Percentiles rank a stretch among this genome's conserved stretches.
Conservation (phyloP, 2,888 invertebrate genomes). For the Cremastinae sp. region DNA sequence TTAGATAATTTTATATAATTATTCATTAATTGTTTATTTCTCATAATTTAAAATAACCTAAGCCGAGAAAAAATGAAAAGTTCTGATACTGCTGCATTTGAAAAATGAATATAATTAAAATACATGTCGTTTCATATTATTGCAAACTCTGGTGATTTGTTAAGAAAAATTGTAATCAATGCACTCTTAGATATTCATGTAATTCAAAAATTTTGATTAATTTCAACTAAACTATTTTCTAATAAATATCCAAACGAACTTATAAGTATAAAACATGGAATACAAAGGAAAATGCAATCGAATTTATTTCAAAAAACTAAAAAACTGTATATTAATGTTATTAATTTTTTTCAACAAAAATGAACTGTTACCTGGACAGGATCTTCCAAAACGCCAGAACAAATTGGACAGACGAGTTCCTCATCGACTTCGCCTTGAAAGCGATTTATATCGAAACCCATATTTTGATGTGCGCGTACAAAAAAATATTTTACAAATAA, state of each 20-base stretch:
- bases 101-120: too few species aligned
- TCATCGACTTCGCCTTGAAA: slow-evolving; percentile 98
- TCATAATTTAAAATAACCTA: too few species aligned
- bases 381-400: slow-evolving; percentile 96
- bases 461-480: slow-evolving; percentile 75
- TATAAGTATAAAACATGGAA: too few species aligned
- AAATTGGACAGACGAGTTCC: slow-evolving; percentile 97
- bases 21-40: background rate
- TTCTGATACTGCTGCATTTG: too few species aligned
- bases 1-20: slow-evolving; percentile 3
- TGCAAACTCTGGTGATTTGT: too few species aligned
- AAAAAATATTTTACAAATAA: background rate
- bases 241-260: too few species aligned
- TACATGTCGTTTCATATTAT: too few species aligned
- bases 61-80: too few species aligned
- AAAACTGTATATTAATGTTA: too few species aligned
- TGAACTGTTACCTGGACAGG: slow-evolving; percentile 90
- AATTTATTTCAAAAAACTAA: too few species aligned
- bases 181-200: slow-evolving; percentile 29
- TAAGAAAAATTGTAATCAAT: too few species aligned
- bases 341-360: slow-evolving; percentile 21
- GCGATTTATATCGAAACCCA: slow-evolving; percentile 97
- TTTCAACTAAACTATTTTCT: background rate
- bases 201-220: background rate
- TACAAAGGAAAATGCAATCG: too few species aligned